Evolutionary conservation across 30 jellyfish, hydroid and myxozoan species (phyloP).

Genomic region (Aurelia aurita): DNA sequence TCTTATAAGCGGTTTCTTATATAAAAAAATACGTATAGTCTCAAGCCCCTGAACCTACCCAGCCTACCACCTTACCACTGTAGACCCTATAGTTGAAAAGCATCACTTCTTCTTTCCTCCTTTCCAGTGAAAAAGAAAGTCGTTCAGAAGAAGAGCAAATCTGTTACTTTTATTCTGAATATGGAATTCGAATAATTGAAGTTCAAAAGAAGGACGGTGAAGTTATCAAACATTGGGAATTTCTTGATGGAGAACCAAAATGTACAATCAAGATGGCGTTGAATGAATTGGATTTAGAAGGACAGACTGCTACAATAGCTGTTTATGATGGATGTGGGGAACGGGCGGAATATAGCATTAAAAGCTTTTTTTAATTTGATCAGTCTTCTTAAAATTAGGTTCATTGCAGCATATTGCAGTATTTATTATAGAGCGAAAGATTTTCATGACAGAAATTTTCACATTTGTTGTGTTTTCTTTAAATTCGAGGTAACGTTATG

Average conservation of each 20-base stretch:
- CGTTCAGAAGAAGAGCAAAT: neutral
- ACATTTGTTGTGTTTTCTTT: no score
- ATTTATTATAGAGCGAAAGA: no score
- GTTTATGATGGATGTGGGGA: constrained; percentile 64
- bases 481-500: no score
- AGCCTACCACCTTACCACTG: no score
- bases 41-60: no score
- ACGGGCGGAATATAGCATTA: constrained; percentile 16
- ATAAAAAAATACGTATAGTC: no score
- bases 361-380: neutral
- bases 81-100: neutral
- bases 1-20: no score
- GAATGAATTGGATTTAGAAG: constrained; percentile 28
- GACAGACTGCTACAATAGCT: constrained; percentile 33
- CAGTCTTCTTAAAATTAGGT: no score
- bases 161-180: constrained; percentile 28
- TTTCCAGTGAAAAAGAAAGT: no score
- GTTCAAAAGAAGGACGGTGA: constrained; percentile 46
- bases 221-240: constrained; percentile 68
- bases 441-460: no score
- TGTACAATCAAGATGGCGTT: neutral
- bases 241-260: constrained; percentile 42
- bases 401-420: no score
- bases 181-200: constrained; percentile 63
- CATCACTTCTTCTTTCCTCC: no score